Evolutionary conservation across 2,113 vertebrate species (phyloP).

Genomic region (Verasper variegatus): DNA sequence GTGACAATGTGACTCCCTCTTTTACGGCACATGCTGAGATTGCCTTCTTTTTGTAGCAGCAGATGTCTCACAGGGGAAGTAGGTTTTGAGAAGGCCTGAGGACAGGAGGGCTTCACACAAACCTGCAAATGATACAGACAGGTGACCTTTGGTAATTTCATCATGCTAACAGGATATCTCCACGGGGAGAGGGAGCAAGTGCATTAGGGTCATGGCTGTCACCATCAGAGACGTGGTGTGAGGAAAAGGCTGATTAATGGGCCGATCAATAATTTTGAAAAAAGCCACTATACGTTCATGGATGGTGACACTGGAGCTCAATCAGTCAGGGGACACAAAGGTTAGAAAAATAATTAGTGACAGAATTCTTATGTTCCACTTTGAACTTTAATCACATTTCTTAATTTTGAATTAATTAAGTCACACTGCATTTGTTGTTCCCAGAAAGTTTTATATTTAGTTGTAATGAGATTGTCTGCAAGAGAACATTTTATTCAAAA

Average conservation of each 20-base stretch:
- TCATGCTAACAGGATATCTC: slow-evolving; percentile 31
- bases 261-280: slow-evolving; percentile 31
- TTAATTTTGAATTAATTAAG: too few species aligned
- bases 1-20: slow-evolving; percentile 1
- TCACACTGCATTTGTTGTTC: too few species aligned
- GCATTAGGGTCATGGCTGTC: slow-evolving; percentile 16
- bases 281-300: not conserved
- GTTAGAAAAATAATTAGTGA: too few species aligned
- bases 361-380: too few species aligned
- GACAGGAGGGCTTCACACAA: not conserved
- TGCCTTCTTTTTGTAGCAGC: not conserved
- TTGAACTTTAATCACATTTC: too few species aligned
- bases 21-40: not conserved
- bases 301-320: not conserved
- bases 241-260: slow-evolving; percentile 34
- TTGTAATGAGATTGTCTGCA: too few species aligned
- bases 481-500: too few species aligned
- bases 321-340: too few species aligned
- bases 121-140: slow-evolving; percentile 24
- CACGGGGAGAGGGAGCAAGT: slow-evolving; percentile 10
- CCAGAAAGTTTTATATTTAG: too few species aligned
- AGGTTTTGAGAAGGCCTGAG: not conserved
- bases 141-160: slow-evolving; percentile 46
- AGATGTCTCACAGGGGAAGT: not conserved
- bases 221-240: slow-evolving; percentile 1